Evolutionary conservation across 1,140 invertebrate genomes (phyloP).

Genomic region (Calephelis nemesis): DNA sequence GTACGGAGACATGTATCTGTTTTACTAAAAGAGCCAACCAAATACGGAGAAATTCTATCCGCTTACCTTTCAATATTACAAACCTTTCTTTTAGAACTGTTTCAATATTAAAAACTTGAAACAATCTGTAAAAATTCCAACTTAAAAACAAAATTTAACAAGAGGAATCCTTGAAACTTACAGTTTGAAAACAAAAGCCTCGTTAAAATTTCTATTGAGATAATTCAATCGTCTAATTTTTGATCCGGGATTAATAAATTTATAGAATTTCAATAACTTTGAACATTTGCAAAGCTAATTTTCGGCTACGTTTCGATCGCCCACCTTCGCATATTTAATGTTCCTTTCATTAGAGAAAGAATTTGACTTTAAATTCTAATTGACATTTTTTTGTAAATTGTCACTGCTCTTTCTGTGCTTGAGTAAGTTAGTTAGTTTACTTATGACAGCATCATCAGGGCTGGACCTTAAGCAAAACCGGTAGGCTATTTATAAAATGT

Average conservation of each 20-base stretch:
- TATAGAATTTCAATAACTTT: slow-evolving; percentile 62
- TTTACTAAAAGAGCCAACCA: too few species aligned
- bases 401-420: too few species aligned
- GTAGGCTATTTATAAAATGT: too few species aligned
- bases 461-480: too few species aligned
- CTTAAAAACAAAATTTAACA: slow-evolving; percentile 36
- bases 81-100: too few species aligned
- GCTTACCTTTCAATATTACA: too few species aligned
- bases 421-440: too few species aligned
- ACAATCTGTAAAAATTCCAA: slow-evolving; percentile 15
- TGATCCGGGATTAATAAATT: slow-evolving; percentile 71
- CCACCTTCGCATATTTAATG: slow-evolving; percentile 57
- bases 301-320: slow-evolving; percentile 31
- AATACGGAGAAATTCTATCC: too few species aligned
- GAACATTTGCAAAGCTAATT: slow-evolving; percentile 63
- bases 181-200: slow-evolving; percentile 25
- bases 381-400: slow-evolving; percentile 21
- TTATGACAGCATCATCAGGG: too few species aligned
- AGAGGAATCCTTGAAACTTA: slow-evolving; percentile 32
- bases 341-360: slow-evolving; percentile 52
- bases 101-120: too few species aligned
- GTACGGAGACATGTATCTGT: too few species aligned
- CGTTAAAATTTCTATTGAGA: slow-evolving; percentile 44
- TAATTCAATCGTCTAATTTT: slow-evolving; percentile 70
- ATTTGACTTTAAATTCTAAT: slow-evolving; percentile 47